Conservation (phyloP, 2,113 vertebrate genomes). For the Nematolebias whitei region DNA sequence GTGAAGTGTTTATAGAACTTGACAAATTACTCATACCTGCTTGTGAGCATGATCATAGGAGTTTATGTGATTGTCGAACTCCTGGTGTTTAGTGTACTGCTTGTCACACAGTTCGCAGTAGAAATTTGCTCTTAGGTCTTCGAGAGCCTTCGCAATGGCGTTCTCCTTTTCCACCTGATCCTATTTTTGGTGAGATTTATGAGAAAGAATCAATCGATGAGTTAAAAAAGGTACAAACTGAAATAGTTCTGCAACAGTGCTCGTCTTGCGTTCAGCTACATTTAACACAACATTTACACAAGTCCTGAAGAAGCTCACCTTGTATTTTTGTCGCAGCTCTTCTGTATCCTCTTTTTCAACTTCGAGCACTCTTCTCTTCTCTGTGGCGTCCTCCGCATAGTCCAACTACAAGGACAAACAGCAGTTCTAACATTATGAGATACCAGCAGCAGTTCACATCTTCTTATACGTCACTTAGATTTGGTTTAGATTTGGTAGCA, state of each 20-base stretch:
- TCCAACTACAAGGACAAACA: slow-evolving; percentile 83
- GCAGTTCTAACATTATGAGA: slow-evolving; percentile 8
- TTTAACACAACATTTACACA: neutral
- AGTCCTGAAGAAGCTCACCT: slow-evolving; percentile 75
- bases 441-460: neutral
- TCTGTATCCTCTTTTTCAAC: slow-evolving; percentile 99
- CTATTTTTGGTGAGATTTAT: slow-evolving; percentile 56
- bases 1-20: neutral
- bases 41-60: slow-evolving; percentile 99
- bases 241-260: neutral
- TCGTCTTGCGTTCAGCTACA: neutral
- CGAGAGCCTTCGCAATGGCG: slow-evolving; percentile 97
- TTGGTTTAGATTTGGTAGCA: neutral
- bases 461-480: neutral
- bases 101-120: slow-evolving; percentile 99
- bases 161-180: slow-evolving; percentile 98
- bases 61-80: slow-evolving; percentile 99
- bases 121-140: slow-evolving; percentile 98
- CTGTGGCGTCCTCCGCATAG: slow-evolving; percentile 97
- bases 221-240: neutral
- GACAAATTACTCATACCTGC: slow-evolving; percentile 82
- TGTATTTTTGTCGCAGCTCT: slow-evolving; percentile 97
- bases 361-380: slow-evolving; percentile 94
- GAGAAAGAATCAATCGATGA: neutral
- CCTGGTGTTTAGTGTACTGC: slow-evolving; percentile 98